Conservation (phyloP, 2,113 vertebrate species). For the Dissostichus mawsoni region DNA sequence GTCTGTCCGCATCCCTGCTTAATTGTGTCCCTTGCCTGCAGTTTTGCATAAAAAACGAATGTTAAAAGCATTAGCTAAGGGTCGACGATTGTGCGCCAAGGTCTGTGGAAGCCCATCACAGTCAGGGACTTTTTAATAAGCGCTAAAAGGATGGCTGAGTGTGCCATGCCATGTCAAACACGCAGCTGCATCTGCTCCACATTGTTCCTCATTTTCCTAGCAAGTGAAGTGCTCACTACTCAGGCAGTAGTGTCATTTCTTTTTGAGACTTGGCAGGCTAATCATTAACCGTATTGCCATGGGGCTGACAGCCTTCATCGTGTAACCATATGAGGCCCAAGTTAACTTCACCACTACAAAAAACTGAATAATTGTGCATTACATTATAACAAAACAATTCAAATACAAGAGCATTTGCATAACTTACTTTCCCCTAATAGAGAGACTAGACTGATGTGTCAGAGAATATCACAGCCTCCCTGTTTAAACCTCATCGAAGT, state of each 20-base stretch:
- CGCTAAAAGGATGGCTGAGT: slow-evolving; percentile 31
- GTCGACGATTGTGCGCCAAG: slow-evolving; percentile 24
- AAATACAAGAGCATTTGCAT: background rate
- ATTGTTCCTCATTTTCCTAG: slow-evolving; percentile 43
- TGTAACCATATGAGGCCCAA: slow-evolving; percentile 1
- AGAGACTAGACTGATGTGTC: background rate
- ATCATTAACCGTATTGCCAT: slow-evolving; percentile 39
- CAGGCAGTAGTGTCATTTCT: slow-evolving; percentile 39
- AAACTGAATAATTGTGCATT: background rate
- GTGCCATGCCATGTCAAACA: slow-evolving; percentile 32
- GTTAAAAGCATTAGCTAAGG: slow-evolving; percentile 26
- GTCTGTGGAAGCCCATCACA: slow-evolving; percentile 18
- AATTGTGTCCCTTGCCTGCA: background rate
- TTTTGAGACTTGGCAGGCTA: slow-evolving; percentile 31
- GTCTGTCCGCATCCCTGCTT: no score
- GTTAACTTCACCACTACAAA: slow-evolving; percentile 6
- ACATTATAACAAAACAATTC: background rate
- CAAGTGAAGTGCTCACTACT: slow-evolving; percentile 54
- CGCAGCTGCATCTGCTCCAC: slow-evolving; percentile 22
- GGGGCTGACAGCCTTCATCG: slow-evolving; percentile 18
- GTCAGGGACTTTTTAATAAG: slow-evolving; percentile 38
- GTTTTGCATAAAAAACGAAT: slow-evolving; percentile 58
- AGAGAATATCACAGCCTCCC: background rate
- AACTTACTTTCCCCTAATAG: background rate
- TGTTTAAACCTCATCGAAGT: slow-evolving; percentile 21